Base-by-base conservation (phyloP, 2,888 invertebrate genomes). In the Ornithoptera priamus region DNA sequence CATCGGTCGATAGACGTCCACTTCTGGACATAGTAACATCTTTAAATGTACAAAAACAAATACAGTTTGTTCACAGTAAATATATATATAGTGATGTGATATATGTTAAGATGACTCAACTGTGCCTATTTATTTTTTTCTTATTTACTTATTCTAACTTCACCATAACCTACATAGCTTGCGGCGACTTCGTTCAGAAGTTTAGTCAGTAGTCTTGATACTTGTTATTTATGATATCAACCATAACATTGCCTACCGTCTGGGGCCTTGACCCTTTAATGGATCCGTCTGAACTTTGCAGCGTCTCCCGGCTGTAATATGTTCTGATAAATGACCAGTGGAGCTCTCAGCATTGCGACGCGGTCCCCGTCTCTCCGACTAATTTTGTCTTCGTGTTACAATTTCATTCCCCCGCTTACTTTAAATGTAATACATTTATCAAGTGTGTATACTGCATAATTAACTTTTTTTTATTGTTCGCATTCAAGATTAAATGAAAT, bases 181-280 rank as follows among this genome's bases (percentile, higher is more conserved):
- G 17, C n/a, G n/a, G 30, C 24, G 30, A 53, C 60, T 61, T 69
- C 59, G 17, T 24, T 46, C 30, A 53, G 20, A 69, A 67, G 30
- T 62, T 66, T 24, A 24, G 46, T 58, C 36, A 63, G 58, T 50
- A 56, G 59, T 57, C 67, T 61, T 56, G 60, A 61, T 70, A 42
- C 5, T 30, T 61, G 56, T 59, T 64, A 70, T 70, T 70, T 67
- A 64, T 46, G 60, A 53, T 46, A 36, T 57, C 57, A 60, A 10
- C 42, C 67, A 36, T 46, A 58, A 57, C 61, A 65, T 67, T 61
- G 65, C 57, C 70, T 67, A 67, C 67, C 70, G 70, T 67, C 70
- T 70, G 70, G 70, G 67, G 46, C 70, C 70, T 70, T 70, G 70
- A 67, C 67, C 67, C 42, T 56, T 57, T 67, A 70, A 67, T 67